Base-by-base conservation (phyloP, 30 jellyfish, hydroid and myxozoan genomes). In the Aurelia aurita complex sp. Pacific region DNA sequence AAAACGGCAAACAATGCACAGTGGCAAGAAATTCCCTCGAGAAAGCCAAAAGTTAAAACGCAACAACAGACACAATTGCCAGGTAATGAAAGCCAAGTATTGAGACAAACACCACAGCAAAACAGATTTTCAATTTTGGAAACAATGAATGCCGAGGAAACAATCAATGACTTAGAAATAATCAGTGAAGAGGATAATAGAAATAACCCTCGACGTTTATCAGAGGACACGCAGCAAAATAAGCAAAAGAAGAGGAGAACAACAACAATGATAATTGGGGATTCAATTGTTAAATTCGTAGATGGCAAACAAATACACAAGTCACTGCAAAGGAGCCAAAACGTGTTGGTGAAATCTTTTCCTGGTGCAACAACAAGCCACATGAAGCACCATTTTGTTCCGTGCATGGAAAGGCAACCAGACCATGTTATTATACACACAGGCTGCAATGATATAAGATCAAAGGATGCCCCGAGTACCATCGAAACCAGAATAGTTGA, bases 291-390 rank as follows among this genome's bases (percentile, higher is more conserved):
- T 51, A 67, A 67, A 51, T 67, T 67, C 77, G 77, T 67, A 67
- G 77, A 67, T 67, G 77, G 77, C 17, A 40, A 40, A 40, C 51
- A 70, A 70, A 70, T 70, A 33, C 81, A 70, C 63, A 34, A 29
- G 64, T 70, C 81, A 70, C 64, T 70, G 33, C 81, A 60, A 76
- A 18, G 52, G 4, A 57, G 75, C 54, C 75, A 59, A 60, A 76
- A 63, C 76, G 76, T 76, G 3, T 34, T 54, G 59, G 77, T 76
- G 60, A 76, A 76, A 53, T 76, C 86, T 23, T 55, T 15, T 55
- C 62, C 76, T 36, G 86, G 86, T 54, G 76, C 64, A 57, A 60
- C 76, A 9, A 76, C 86, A 76, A 76, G 86, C 62, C 86, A 76
- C 77, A 76, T 76, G 75, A 76, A 76, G 3, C 86, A 76, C 86